Evolutionary conservation across 2,113 vertebrate species (phyloP), one percentile per base, ranked within the genome.

Genomic region (Otolemur garnettii): DNA sequence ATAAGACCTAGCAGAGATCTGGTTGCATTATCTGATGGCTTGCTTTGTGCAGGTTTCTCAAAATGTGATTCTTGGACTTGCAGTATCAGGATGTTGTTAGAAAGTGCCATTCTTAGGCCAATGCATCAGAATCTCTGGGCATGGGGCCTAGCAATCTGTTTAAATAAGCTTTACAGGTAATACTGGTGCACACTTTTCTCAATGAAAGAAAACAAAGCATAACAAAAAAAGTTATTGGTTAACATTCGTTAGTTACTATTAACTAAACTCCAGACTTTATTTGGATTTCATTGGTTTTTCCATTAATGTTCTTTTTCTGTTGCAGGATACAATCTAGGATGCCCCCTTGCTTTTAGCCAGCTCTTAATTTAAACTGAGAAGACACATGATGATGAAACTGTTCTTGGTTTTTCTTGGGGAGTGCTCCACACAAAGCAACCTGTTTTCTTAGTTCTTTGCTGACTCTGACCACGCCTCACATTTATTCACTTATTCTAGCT

Each of bases 281-380:
- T 87, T 53, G 17, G 15, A 74, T 90, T 90, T 93, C n/a, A 59
- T 22, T 19, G 28, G 21, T 77, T 90, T 95, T 86, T 53, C 57
- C 26, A 42, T 86, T 60, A 75, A 66, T 72, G 53, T 86, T 55
- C 64, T 66, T 93, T 74, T 35, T 68, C 45, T 77, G 64, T 85
- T 81, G 26, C 69, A 86, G 33, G 42, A 86, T 89, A 59, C 15
- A 68, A 64, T 87, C 66, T 91, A 71, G 83, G 22, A 26, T 91
- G 75, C 35, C 71, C 78, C 24, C 4, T 71, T 94, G 69, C 66
- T 62, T 95, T 94, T 90, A 68, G 30, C 66, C 93, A 92, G 26
- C 62, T 80, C 45, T 94, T 86, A 89, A 92, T 57, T 96, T 72
- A 59, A 15, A 89, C 60, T 50, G 60, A 81, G 64, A 83, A 74